A percentile compares a stretch with the other conserved stretches of the same genome.
These are phyloP conservation scores for Hydrophis major DNA, from an alignment of 2,797 vertebrate species.

Conservation along the genomic window DNA sequence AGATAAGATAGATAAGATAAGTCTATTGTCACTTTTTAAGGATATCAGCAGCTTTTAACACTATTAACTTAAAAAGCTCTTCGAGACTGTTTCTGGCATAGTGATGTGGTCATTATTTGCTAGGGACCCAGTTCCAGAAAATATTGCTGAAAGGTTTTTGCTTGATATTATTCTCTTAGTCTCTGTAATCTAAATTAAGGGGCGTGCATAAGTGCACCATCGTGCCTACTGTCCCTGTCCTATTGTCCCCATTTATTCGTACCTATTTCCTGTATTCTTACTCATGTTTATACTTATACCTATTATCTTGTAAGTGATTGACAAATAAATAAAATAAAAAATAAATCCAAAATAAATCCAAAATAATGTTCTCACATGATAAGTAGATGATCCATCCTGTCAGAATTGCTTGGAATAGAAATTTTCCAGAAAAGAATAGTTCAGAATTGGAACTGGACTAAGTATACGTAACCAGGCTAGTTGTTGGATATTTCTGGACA, in stretches of 20 bases:
- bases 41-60: background rate
- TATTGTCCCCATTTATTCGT: too few species aligned
- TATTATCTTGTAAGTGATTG: too few species aligned
- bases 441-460: background rate
- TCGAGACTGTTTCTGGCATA: background rate
- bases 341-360: background rate
- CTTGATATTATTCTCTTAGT: background rate
- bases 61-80: background rate
- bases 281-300: too few species aligned
- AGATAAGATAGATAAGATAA: background rate
- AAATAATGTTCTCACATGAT: background rate
- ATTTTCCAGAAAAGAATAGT: background rate
- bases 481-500: background rate
- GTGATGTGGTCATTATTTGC: background rate
- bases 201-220: too few species aligned
- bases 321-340: too few species aligned
- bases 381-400: background rate
- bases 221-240: too few species aligned
- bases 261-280: too few species aligned
- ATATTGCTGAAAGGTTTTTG: background rate
- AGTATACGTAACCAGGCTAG: background rate
- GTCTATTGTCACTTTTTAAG: background rate
- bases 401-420: background rate
- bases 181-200: background rate
- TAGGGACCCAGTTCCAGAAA: too few species aligned